Evolutionary conservation across 2,888 invertebrate genomes (phyloP), one percentile per base, ranked within the genome.

Genomic region (Nebria salina): DNA sequence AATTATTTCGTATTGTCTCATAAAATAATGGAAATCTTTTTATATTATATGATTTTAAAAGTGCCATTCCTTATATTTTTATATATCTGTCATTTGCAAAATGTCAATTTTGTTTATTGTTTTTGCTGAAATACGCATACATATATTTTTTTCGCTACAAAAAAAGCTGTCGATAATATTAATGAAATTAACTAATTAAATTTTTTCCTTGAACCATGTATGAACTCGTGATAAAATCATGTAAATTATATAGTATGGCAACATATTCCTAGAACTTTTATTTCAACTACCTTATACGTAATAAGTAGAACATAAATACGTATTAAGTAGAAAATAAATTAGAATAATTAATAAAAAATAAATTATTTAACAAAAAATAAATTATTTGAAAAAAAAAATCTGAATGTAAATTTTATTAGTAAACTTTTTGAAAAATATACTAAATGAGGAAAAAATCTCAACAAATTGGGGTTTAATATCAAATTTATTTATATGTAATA

Each of bases 141-240:
- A 34, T 20, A 20, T 20, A 20, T 20, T 34, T 34, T 34, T 34
- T 34, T 34, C 5, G 34, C 34, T 5, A 34, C 5, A 34, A 34
- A 34, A 34, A 34, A 34, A 34, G 34, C 5, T 54, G 2, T 6
- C 54, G 54, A 54, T 25, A 25, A 25, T 7, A 65, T 65, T 65
- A 65, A 25, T 68, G 26, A 68, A 68, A 68, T 42, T 68, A 76
- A 76, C n/a, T 26, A 41, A 34, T 76, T 43, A 13, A 42, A 25
- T 34, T 15, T 25, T 72, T 77, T 72, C 77, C 77, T 77, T 77
- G 77, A 77, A 77, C 77, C 20, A 34, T 76, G 68, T 13, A 64
- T 76, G 68, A 66, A 34, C 25, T 43, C 66, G 68, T 77, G 70
- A 77, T 64, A 34, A 54, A 77, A 77, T 77, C 70, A 77, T 72